Evolutionary conservation across 2,113 vertebrate species (phyloP), one percentile per base, ranked within the genome.

Genomic region (Sinocyclocheilus rhinocerous): DNA sequence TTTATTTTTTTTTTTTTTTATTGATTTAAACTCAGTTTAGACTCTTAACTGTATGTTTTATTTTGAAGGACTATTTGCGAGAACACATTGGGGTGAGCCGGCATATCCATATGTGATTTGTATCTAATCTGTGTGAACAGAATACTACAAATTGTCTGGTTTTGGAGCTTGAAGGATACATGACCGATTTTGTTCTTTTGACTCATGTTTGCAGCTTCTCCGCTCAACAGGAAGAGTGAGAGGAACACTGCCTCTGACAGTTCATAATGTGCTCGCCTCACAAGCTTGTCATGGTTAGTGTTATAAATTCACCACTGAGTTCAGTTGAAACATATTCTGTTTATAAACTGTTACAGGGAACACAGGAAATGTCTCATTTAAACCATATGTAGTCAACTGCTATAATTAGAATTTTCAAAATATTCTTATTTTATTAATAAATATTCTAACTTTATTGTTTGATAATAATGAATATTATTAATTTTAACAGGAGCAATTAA

Each of bases 211-310:
- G 89, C 87, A 99, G 97, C 90, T 97, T 76, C 92, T 99, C 26
- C 95, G 95, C 89, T 95, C 95, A 61, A 94, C 97, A 18, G 96
- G 97, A 90, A 91, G 96, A 89, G 92, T 96, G 82, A 94, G 89
- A 88, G 95, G 95, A 59, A 94, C 95, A 6, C 87, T 99, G 83
- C 97, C 98, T 67, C 94, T 97, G 84, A 97, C 97, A 0, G 95
- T 98, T 85, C 93, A 97, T 84, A 97, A 97, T 92, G 97, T 99
- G 73, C 90, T 99, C 24, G 96, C 98, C 84, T 99, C 98, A 22
- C 95, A 99, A 61, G 98, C 98, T 8, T 99, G 98, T 89, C 98
- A 98, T 8, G 98, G 98, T 99, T 94, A 93, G 94, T 88, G n/a
- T 65, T 61, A 73, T 85, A 26, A 45, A 55, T 22, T 1, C 67